phyloP scores from a whole-genome alignment of 2,797 vertebrate species.

The Mus minutoides region DNA sequence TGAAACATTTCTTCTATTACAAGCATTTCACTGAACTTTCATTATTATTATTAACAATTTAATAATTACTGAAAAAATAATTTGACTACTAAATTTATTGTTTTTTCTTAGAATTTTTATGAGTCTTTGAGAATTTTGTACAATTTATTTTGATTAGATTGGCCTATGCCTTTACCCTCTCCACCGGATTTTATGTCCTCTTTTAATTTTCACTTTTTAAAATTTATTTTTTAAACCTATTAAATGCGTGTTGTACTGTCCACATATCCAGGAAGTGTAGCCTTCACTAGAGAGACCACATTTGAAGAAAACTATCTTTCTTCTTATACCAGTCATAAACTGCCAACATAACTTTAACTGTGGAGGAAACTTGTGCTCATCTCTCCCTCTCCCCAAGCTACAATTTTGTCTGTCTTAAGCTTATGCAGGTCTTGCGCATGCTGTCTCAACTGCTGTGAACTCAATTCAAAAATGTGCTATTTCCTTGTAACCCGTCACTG shows the following conservation, averaged over 20 bases:
- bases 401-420: background rate
- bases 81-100: background rate
- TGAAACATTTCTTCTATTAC: background rate
- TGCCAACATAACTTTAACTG: background rate
- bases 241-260: background rate
- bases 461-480: too few species aligned
- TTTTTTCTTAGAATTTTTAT: background rate
- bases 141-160: background rate
- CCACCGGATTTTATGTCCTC: background rate
- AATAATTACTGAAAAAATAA: background rate
- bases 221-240: background rate
- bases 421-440: background rate
- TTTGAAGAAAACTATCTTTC: background rate
- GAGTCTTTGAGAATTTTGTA: background rate
- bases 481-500: too few species aligned
- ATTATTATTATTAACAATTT: background rate
- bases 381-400: background rate
- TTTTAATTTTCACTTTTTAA: background rate
- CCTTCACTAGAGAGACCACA: background rate
- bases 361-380: background rate
- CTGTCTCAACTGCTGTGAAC: background rate
- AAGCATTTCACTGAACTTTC: background rate
- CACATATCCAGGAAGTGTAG: background rate
- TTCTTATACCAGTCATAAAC: background rate
- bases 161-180: background rate